A percentile compares a stretch with the other conserved stretches of the same genome.
Evolutionary conservation across 1,140 invertebrate genomes (phyloP).

Genomic region (Drosophila oshimai): DNA sequence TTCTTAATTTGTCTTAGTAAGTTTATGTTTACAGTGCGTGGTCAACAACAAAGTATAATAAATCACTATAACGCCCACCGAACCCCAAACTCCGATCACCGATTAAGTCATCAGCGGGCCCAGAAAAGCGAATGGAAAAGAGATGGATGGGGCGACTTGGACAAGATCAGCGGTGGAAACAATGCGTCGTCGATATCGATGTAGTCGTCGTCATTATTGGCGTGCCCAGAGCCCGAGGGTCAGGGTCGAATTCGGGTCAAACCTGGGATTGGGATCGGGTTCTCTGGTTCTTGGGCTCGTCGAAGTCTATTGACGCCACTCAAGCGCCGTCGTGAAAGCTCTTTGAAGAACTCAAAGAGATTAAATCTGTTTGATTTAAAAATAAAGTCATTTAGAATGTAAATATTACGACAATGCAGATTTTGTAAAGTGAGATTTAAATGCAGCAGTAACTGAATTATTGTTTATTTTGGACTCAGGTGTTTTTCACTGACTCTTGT

Average conservation of each 20-base stretch:
- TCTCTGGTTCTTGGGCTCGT: conserved; percentile 11
- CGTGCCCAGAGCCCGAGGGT: conserved; percentile 55
- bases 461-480: too few species aligned
- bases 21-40: conserved; percentile 62
- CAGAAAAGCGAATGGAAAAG: neutral
- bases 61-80: conserved; percentile 69
- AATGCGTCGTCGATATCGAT: conserved; percentile 62
- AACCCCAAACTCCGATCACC: conserved; percentile 47
- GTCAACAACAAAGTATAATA: conserved; percentile 65
- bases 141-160: conserved; percentile 27
- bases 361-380: conserved; percentile 37
- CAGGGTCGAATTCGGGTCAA: conserved; percentile 38
- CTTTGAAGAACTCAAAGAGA: conserved; percentile 44
- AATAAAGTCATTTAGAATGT: conserved; percentile 62
- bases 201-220: conserved; percentile 24
- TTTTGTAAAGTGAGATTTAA: too few species aligned
- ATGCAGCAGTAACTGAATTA: too few species aligned
- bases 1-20: conserved; percentile 13
- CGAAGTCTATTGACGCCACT: conserved; percentile 6
- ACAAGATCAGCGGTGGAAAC: conserved; percentile 36
- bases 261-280: conserved; percentile 8
- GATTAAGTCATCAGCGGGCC: conserved; percentile 64
- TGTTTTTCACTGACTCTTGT: neutral
- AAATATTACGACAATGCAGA: conserved; percentile 5
- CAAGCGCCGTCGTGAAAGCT: conserved; percentile 19